A percentile compares a stretch with the other conserved stretches of the same genome.
These are phyloP conservation scores for Danio rerio DNA, from an alignment of 2,113 vertebrate genomes.

Conservation along the genomic window DNA sequence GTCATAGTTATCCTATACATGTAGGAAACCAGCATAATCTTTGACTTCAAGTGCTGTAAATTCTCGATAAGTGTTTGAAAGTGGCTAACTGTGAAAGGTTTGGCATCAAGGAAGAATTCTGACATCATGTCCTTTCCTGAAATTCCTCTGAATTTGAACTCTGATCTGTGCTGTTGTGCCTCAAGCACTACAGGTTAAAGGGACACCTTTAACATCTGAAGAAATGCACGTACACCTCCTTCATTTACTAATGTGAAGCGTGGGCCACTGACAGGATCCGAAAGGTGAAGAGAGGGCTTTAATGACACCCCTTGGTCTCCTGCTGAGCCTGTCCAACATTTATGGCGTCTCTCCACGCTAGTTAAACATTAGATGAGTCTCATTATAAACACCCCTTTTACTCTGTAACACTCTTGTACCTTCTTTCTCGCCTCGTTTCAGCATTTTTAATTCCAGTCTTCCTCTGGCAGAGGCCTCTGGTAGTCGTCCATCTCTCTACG, in stretches of 20 bases:
- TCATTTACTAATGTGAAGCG: neutral
- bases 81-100: neutral
- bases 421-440: neutral
- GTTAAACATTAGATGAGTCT: slow-evolving; percentile 72
- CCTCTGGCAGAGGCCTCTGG: neutral
- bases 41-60: neutral
- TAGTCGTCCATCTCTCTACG: neutral
- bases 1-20: too few species aligned
- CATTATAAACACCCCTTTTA: slow-evolving; percentile 61
- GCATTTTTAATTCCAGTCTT: slow-evolving; percentile 21
- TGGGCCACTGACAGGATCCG: neutral
- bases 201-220: neutral
- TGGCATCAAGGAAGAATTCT: neutral
- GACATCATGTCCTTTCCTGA: neutral
- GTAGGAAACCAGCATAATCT: too few species aligned
- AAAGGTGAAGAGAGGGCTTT: neutral
- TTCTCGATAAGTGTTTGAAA: neutral
- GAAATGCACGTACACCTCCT: slow-evolving; percentile 6
- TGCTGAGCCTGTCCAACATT: slow-evolving; percentile 66
- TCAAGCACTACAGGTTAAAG: neutral
- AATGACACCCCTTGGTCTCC: slow-evolving; percentile 61
- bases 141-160: neutral
- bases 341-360: slow-evolving; percentile 58
- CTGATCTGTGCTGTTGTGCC: neutral
- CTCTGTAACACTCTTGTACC: slow-evolving; percentile 52